Percentiles rank a stretch among this genome's conserved stretches.
Evolutionary conservation across 2,888 invertebrate genomes (phyloP).

Genomic region (Hoplodrina blanda): DNA sequence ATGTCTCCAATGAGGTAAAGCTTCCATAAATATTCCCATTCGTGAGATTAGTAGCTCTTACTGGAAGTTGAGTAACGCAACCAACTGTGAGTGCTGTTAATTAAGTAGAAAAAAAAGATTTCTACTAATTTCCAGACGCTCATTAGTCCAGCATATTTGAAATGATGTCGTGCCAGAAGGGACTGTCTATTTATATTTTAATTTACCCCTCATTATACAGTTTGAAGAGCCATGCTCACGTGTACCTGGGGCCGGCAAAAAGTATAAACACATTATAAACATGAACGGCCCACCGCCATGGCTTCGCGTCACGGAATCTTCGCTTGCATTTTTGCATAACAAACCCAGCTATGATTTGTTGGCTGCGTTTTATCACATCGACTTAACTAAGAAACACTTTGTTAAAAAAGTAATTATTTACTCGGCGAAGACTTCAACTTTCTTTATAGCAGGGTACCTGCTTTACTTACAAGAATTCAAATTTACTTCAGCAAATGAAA

Average conservation of each 20-base stretch:
- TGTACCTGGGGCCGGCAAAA: constrained; percentile 77
- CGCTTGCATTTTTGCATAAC: constrained; percentile 88
- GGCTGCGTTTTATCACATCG: constrained; percentile 74
- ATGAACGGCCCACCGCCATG: constrained; percentile 79
- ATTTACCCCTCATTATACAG: constrained; percentile 75
- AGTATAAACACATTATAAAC: constrained; percentile 85
- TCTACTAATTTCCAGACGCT: constrained; percentile 55
- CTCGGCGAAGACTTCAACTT: constrained; percentile 39
- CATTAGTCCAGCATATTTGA: constrained; percentile 52
- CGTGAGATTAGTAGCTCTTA: constrained; percentile 84
- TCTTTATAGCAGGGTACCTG: constrained; percentile 9
- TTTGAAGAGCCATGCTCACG: constrained; percentile 74
- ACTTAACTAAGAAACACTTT: constrained; percentile 68
- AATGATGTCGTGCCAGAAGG: constrained; percentile 47
- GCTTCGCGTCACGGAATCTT: constrained; percentile 86
- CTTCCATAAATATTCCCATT: constrained; percentile 85
- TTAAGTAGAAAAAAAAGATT: constrained; percentile 67
- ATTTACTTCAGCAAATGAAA: constrained; percentile 44
- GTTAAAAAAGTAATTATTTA: constrained; percentile 65
- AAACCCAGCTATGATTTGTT: constrained; percentile 84
- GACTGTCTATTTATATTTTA: constrained; percentile 71
- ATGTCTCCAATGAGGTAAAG: constrained; percentile 88
- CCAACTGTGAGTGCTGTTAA: constrained; percentile 71
- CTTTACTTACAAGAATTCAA: constrained; percentile 27
- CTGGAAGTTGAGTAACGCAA: constrained; percentile 78